A percentile compares a stretch with the other conserved stretches of the same genome.
Conservation (phyloP, 23 tunicate genomes). For the Trididemnum clinides region DNA sequence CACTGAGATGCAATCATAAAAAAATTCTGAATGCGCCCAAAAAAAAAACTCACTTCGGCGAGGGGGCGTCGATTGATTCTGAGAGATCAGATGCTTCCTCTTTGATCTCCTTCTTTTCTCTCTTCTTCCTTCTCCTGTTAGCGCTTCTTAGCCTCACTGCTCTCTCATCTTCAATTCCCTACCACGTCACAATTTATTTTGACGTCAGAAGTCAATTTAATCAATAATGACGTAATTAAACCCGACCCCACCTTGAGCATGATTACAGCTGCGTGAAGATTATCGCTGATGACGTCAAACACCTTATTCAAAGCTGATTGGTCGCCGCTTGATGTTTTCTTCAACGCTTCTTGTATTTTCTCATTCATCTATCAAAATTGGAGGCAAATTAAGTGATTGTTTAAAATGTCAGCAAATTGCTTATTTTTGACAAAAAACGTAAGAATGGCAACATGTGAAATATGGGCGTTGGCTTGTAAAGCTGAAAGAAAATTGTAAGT, state of each 20-base stretch:
- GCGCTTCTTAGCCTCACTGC: conserved; percentile 73
- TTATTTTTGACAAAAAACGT: too few species aligned
- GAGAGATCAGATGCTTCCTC: conserved; percentile 44
- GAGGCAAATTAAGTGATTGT: not conserved
- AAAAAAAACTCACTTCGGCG: conserved; percentile 85
- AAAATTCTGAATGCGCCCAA: too few species aligned
- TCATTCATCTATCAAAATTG: conserved; percentile 42
- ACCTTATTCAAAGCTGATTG: conserved; percentile 49
- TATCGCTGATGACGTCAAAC: conserved; percentile 46
- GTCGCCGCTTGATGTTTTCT: conserved; percentile 37
- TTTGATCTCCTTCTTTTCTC: conserved; percentile 50
- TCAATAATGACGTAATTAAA: not conserved
- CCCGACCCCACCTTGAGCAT: conserved; percentile 79
- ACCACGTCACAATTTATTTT: not conserved
- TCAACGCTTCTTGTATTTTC: conserved; percentile 24
- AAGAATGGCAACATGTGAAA: too few species aligned
- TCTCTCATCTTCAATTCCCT: conserved; percentile 91
- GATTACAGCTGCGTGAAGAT: conserved; percentile 87
- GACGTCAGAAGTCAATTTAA: not conserved
- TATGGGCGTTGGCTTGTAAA: too few species aligned
- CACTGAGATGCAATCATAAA: too few species aligned
- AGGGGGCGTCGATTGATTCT: conserved; percentile 83
- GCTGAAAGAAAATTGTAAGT: too few species aligned
- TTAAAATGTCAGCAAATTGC: not conserved
- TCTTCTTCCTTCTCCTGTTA: conserved; percentile 31